A percentile compares a stretch with the other conserved stretches of the same genome.
Conservation (phyloP, 2,113 vertebrate species). For the Madoqua kirkii region DNA sequence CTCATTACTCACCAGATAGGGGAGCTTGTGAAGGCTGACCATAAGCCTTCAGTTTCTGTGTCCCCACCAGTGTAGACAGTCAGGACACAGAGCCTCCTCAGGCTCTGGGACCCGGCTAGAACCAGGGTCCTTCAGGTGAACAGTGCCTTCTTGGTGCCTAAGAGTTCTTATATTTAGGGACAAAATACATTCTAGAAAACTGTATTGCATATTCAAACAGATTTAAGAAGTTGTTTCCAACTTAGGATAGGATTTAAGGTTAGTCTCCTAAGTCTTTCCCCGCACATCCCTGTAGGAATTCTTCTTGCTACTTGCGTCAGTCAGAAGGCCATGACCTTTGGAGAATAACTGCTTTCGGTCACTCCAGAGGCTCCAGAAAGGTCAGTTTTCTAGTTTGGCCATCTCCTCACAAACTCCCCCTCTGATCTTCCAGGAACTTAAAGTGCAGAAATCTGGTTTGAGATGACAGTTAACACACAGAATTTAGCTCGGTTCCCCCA, state of each 20-base stretch:
- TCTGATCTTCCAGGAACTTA: slow-evolving; percentile 54
- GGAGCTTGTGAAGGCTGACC: not conserved
- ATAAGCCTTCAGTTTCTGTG: not conserved
- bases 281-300: not conserved
- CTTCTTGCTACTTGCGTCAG: not conserved
- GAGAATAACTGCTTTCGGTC: not conserved
- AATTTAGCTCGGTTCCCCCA: slow-evolving; percentile 46
- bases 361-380: slow-evolving; percentile 17
- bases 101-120: not conserved
- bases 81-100: not conserved
- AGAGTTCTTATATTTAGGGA: not conserved
- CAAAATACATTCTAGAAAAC: not conserved
- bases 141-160: not conserved
- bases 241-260: not conserved
- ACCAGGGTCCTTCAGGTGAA: not conserved
- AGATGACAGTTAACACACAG: slow-evolving; percentile 24
- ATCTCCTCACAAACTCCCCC: slow-evolving; percentile 26
- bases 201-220: not conserved
- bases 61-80: not conserved
- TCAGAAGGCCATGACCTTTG: slow-evolving; percentile 32
- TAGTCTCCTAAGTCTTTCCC: not conserved
- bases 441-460: slow-evolving; percentile 42
- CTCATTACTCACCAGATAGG: not conserved
- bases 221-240: not conserved
- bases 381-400: slow-evolving; percentile 13